Percentiles rank a stretch among this genome's conserved stretches.
phyloP scores from a whole-genome alignment of 1,140 invertebrate genomes.

The Drosophila truncata region DNA sequence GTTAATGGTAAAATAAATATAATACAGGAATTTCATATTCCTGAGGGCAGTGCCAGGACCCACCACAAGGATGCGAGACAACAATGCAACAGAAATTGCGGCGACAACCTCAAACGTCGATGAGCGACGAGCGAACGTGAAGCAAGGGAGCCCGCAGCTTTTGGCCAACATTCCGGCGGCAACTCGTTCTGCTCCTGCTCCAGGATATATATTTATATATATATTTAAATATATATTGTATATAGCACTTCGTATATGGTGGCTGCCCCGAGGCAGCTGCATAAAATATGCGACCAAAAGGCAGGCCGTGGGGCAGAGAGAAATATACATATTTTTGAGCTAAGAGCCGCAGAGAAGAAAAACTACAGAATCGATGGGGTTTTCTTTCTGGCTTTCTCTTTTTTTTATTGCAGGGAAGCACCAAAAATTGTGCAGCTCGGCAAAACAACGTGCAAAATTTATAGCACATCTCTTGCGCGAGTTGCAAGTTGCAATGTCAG shows the following conservation, averaged over 20 bases:
- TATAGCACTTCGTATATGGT: constrained; percentile 4
- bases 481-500: constrained; percentile 49
- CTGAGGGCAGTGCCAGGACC: neutral
- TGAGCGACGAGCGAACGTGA: constrained; percentile 52
- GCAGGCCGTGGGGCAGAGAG: neutral
- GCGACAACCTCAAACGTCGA: constrained; percentile 48
- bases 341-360: constrained; percentile 35
- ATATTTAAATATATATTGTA: neutral
- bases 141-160: constrained; percentile 19
- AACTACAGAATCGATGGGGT: constrained; percentile 28
- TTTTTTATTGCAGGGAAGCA: neutral
- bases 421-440: constrained; percentile 53
- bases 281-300: constrained; percentile 66
- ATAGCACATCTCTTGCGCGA: constrained; percentile 59
- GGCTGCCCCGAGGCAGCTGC: constrained; percentile 48
- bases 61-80: neutral
- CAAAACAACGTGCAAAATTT: constrained; percentile 76
- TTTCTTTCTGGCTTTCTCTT: neutral
- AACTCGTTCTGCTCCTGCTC: neutral
- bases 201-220: neutral
- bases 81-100: constrained; percentile 17
- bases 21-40: constrained; percentile 16
- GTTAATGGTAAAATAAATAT: neutral
- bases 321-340: constrained; percentile 54
- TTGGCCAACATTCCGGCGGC: constrained; percentile 53